Conservation (phyloP, 1,140 invertebrate genomes). For the Drosophila pachea region DNA sequence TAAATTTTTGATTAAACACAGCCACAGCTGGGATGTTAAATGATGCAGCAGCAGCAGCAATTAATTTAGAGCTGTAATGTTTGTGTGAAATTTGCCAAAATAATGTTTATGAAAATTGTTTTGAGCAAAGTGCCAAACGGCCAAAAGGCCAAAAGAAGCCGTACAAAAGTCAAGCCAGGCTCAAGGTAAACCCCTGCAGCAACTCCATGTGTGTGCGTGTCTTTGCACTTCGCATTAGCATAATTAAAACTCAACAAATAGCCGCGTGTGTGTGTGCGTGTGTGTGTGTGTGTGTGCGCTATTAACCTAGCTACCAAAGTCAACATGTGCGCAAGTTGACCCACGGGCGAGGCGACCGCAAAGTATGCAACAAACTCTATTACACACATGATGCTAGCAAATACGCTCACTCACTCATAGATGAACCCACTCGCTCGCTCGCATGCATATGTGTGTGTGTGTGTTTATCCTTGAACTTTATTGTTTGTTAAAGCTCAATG, state of each 20-base stretch:
- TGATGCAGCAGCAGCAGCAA: conserved; percentile 15
- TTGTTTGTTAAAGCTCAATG: conserved; percentile 64
- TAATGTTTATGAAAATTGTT: conserved; percentile 14
- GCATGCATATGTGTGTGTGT: conserved; percentile 15
- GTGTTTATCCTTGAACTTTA: conserved; percentile 75
- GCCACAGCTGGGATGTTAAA: too few relatives aligned
- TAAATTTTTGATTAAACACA: conserved; percentile 57
- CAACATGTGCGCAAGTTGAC: conserved; percentile 63
- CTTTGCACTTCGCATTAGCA: conserved; percentile 66
- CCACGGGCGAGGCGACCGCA: conserved; percentile 52
- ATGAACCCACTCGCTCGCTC: not conserved
- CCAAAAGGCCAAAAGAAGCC: conserved; percentile 18
- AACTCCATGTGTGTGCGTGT: conserved; percentile 8
- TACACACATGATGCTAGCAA: conserved; percentile 32
- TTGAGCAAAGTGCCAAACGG: not conserved
- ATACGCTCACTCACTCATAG: conserved; percentile 16
- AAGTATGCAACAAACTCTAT: conserved; percentile 63
- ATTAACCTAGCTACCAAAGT: conserved; percentile 62
- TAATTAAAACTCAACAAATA: conserved; percentile 72
- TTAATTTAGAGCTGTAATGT: conserved; percentile 47
- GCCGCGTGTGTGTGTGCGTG: conserved; percentile 2
- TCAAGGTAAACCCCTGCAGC: conserved; percentile 46
- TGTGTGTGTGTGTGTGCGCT: conserved; percentile 18
- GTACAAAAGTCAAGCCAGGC: conserved; percentile 38
- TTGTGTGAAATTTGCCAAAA: conserved; percentile 37